Base-by-base conservation (phyloP, 1,140 invertebrate species). In the Panulirus ornatus region DNA sequence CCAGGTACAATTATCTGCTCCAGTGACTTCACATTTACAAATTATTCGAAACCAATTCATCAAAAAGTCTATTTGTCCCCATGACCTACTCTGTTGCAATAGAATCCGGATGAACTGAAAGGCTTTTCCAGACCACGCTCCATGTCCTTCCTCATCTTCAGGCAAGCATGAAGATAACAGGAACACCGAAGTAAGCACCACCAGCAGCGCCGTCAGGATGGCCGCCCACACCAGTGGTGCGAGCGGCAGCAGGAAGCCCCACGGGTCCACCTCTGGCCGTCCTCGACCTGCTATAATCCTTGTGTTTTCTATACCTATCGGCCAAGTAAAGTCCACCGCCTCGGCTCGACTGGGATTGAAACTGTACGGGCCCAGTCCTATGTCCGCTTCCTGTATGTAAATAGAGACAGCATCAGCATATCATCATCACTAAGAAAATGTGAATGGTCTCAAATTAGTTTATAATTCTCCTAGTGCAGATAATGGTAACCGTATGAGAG, bases 371-470 rank as follows among this genome's bases (percentile, higher is more conserved):
- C 78, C 78, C 11, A 58, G 3, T 1, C 22, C 78, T 11, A 81
- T 9, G 47, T 81, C 78, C 36, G 47, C 78, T 44, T 81, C 78
- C 78, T 81, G 78, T 22, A n/a, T n/a, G n/a, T n/a, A n/a, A n/a
- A n/a, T n/a, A n/a, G n/a, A n/a, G n/a, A n/a, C n/a, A n/a, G n/a
- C n/a, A n/a, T n/a, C n/a, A n/a, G n/a, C n/a, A n/a, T n/a, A n/a
- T n/a, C n/a, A n/a, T n/a, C n/a, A n/a, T n/a, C n/a, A n/a, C n/a
- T n/a, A n/a, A n/a, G n/a, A n/a, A n/a, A n/a, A n/a, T n/a, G n/a
- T n/a, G n/a, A n/a, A n/a, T n/a, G n/a, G n/a, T n/a, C n/a, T n/a
- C n/a, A n/a, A n/a, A n/a, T n/a, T n/a, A n/a, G n/a, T n/a, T n/a
- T n/a, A n/a, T n/a, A n/a, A n/a, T n/a, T n/a, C n/a, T n/a, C n/a